Conservation (phyloP, 2,113 vertebrate species). For the Chaetodon auriga region DNA sequence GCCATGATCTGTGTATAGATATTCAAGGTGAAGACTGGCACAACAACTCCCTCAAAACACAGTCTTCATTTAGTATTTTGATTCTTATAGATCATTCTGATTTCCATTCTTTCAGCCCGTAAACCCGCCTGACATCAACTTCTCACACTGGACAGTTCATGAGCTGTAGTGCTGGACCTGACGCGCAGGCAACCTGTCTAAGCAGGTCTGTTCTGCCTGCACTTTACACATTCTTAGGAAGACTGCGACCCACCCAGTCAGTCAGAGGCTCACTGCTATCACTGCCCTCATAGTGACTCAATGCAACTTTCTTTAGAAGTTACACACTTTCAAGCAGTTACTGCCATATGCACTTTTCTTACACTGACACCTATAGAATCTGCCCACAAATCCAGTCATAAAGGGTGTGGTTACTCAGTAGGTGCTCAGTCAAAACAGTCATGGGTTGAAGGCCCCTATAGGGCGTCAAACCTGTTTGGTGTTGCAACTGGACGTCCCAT, state of each 20-base stretch:
- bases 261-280: constrained; percentile 6
- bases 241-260: constrained; percentile 38
- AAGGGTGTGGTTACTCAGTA: constrained; percentile 28
- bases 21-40: too few species aligned
- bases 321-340: background rate
- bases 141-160: background rate
- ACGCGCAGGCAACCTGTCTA: constrained; percentile 38
- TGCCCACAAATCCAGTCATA: background rate
- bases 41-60: too few species aligned
- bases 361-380: background rate
- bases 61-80: background rate
- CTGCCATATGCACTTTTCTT: background rate
- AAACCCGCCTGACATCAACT: background rate
- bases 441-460: constrained; percentile 1
- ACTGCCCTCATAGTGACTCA: constrained; percentile 26
- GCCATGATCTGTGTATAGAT: too few species aligned
- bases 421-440: constrained; percentile 18
- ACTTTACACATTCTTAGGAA: constrained; percentile 53
- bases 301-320: background rate
- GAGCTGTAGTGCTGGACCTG: background rate
- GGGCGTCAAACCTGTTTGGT: constrained; percentile 31
- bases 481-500: constrained; percentile 5
- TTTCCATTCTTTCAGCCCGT: background rate
- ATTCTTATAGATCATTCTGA: background rate
- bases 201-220: constrained; percentile 43